Conservation (phyloP, 2,797 vertebrate species). For the Mareca strepera region DNA sequence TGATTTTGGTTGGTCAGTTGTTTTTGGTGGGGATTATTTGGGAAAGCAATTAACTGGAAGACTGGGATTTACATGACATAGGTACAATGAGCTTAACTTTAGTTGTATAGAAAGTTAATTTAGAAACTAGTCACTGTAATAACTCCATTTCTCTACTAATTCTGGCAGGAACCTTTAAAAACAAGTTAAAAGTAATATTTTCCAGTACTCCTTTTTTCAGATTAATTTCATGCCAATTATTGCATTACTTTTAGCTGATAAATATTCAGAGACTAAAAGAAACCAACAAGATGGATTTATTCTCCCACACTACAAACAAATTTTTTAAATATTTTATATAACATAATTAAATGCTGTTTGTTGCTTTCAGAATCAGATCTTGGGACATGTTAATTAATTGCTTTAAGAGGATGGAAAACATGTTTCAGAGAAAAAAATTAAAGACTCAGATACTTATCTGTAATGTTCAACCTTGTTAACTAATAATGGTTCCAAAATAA, state of each 20-base stretch:
- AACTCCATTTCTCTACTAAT: slow-evolving; percentile 44
- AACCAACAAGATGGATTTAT: slow-evolving; percentile 74
- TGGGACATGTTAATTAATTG: slow-evolving; percentile 68
- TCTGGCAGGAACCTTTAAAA: slow-evolving; percentile 45
- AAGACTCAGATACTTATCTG: slow-evolving; percentile 57
- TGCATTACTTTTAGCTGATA: slow-evolving; percentile 74
- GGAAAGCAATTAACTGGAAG: not conserved
- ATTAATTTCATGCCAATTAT: slow-evolving; percentile 78
- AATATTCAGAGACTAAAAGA: slow-evolving; percentile 77
- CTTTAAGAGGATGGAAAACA: slow-evolving; percentile 54
- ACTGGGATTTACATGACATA: not conserved
- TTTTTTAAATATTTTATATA: slow-evolving; percentile 73
- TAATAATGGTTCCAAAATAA: slow-evolving; percentile 48
- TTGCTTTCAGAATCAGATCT: slow-evolving; percentile 70
- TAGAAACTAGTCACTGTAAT: slow-evolving; percentile 32
- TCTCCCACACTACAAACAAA: slow-evolving; percentile 67
- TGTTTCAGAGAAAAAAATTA: slow-evolving; percentile 26
- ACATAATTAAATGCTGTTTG: slow-evolving; percentile 74
- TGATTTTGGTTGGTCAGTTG: no score
- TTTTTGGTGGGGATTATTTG: not conserved
- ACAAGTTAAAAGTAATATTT: slow-evolving; percentile 65
- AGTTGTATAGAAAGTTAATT: slow-evolving; percentile 32
- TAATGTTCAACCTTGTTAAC: not conserved
- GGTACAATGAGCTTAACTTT: not conserved
- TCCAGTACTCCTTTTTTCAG: slow-evolving; percentile 52